Base-by-base conservation (phyloP, 2,888 invertebrate genomes). In the Papilio demoleus region DNA sequence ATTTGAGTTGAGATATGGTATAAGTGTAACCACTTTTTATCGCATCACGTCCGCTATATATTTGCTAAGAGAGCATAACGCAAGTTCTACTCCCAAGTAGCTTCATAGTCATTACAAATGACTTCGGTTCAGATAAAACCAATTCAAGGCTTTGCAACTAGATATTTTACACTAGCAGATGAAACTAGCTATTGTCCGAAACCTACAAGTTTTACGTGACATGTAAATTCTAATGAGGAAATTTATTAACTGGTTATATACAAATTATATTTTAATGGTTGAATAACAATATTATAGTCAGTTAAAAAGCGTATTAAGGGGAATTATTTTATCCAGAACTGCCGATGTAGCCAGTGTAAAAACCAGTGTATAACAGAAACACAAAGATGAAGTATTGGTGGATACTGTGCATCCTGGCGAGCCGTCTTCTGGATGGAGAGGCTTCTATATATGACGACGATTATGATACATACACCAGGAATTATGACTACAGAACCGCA, bases 391-490 rank as follows among this genome's bases (percentile, higher is more conserved):
- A 81, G 70, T 73, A 76, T 73, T 78, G 79, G 76, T 83, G 85
- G 82, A 76, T 85, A 50, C 74, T 86, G 73, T 85, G 81, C 82
- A 72, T 88, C 70, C 75, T 85, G 59, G 74, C 81, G 58, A 78
- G 83, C 67, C 79, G 82, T 62, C 79, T 88, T 53, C 74, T 86
- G 45, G 80, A 73, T 71, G 71, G 80, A 4, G 82, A 87, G 24
- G 90, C 86, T 0, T 81, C 91, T 4, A 74, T 91, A 4, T 92
- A 91, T 75, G 91, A 92, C 73, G 91, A 92, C 63, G 91, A 93
- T 72, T 92, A 92, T 79, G 92, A 92, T 73, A 80, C 85, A 0
- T 92, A 90, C 74, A 90, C 90, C 12, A 88, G 86, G 74, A 73
- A 77, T 67, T 90, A 90, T 75, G 90, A 92, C 81, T 89, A 86